A percentile compares a stretch with the other conserved stretches of the same genome.
These are phyloP conservation scores for Dicyrtomina minuta DNA, from an alignment of 2,888 invertebrate genomes.

Conservation along the genomic window DNA sequence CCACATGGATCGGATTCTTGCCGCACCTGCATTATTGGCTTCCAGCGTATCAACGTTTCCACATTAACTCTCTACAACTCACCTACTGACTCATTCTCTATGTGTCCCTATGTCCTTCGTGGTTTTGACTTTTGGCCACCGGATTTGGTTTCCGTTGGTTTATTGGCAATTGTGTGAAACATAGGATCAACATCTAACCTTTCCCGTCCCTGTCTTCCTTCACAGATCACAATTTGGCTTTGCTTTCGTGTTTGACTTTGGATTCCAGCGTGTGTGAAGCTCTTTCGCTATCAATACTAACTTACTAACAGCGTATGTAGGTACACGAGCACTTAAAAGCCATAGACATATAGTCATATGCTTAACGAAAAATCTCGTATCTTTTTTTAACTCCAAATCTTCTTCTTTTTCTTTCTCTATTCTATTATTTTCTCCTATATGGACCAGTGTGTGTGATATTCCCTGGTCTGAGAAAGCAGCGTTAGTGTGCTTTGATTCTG, in stretches of 20 bases:
- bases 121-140: no score
- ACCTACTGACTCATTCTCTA: constrained; percentile 33
- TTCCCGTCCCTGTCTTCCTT: constrained; percentile 1
- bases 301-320: no score
- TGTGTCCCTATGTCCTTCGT: no score
- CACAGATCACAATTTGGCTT: no score
- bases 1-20: constrained; percentile 44
- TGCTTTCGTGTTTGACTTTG: no score
- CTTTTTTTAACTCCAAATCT: no score
- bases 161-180: constrained; percentile 41
- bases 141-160: constrained; percentile 39
- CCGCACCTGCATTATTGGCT: constrained; percentile 48
- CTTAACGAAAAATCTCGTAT: no score
- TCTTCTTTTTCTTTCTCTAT: background rate
- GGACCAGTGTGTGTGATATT: background rate
- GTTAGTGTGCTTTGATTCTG: background rate
- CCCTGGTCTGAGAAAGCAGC: no score
- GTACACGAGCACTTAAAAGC: no score
- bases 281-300: no score
- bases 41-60: constrained; percentile 13
- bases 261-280: no score
- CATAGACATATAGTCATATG: no score
- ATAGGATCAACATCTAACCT: constrained; percentile 1
- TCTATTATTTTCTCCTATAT: background rate
- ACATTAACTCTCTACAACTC: constrained; percentile 11